These are phyloP conservation scores for Anabacerthia variegaticeps DNA, from an alignment of 2,797 vertebrate genomes.

Conservation along the genomic window DNA sequence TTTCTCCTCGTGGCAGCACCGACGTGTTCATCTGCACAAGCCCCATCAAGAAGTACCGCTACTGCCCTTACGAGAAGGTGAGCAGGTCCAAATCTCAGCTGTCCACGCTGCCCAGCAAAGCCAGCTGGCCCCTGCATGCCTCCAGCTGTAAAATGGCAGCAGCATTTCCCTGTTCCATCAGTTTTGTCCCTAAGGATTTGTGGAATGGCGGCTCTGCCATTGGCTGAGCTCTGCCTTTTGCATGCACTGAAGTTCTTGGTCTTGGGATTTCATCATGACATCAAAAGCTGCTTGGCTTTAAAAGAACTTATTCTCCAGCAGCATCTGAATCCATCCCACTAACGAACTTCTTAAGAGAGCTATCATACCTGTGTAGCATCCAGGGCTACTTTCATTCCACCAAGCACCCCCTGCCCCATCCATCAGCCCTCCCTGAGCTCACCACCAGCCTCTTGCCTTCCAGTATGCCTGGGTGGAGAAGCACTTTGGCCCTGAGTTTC, in stretches of 20 bases:
- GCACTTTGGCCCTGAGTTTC: slow-evolving; percentile 88
- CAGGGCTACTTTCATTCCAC: not conserved
- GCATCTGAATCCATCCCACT: not conserved
- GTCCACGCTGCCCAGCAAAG: accelerated
- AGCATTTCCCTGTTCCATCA: not conserved
- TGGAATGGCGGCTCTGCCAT: not conserved
- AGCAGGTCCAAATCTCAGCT: not conserved
- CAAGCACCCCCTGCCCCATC: not conserved
- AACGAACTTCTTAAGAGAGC: not conserved
- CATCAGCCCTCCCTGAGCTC: not conserved
- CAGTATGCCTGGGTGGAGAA: slow-evolving; percentile 97
- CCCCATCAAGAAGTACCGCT: slow-evolving; percentile 88
- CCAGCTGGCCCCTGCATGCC: not conserved
- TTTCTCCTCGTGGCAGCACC: slow-evolving; percentile 78
- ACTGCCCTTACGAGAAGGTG: slow-evolving; percentile 95
- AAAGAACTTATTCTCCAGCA: not conserved
- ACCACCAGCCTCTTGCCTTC: not conserved
- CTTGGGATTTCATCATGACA: not conserved
- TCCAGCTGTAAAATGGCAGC: not conserved
- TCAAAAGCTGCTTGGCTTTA: not conserved
- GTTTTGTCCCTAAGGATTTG: not conserved
- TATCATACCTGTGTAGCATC: not conserved
- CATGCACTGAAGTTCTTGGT: not conserved
- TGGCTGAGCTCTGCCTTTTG: not conserved
- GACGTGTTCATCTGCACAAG: slow-evolving; percentile 97